These are phyloP conservation scores for Hippocampus abdominalis DNA, from an alignment of 2,113 vertebrate genomes.

Conservation along the genomic window DNA sequence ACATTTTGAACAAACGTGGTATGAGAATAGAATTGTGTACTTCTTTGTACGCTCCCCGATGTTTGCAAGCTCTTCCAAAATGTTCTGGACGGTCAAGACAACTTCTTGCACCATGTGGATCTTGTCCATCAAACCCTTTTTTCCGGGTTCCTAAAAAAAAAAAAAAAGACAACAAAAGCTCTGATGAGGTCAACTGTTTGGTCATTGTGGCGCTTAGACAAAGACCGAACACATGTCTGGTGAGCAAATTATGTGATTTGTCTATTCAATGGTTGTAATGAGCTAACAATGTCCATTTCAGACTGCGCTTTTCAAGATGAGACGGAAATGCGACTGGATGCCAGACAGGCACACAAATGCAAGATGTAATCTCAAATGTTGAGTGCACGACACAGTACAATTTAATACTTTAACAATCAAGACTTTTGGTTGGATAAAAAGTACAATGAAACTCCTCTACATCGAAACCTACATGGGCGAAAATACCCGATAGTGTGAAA, in stretches of 20 bases:
- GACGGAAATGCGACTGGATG: constrained; percentile 54
- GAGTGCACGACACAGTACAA: constrained; percentile 51
- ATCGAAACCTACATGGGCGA: too few relatives aligned
- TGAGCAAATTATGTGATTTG: constrained; percentile 67
- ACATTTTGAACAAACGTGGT: neutral
- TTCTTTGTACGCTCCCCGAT: constrained; percentile 94
- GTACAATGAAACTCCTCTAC: constrained; percentile 10
- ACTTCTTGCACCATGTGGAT: constrained; percentile 97
- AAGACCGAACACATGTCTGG: constrained; percentile 30
- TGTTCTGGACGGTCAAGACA: constrained; percentile 84
- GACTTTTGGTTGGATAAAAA: constrained; percentile 55
- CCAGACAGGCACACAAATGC: constrained; percentile 21
- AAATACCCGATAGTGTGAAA: too few relatives aligned
- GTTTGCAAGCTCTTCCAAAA: constrained; percentile 86
- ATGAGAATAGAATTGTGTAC: constrained; percentile 68
- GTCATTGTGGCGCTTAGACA: constrained; percentile 63
- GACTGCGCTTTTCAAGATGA: constrained; percentile 65
- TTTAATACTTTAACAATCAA: constrained; percentile 71
- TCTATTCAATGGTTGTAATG: constrained; percentile 74
- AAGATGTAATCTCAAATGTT: too few relatives aligned
- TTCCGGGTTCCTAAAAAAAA: constrained; percentile 81
- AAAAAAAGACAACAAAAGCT: constrained; percentile 33
- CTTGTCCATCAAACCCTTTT: constrained; percentile 91
- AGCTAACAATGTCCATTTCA: constrained; percentile 67
- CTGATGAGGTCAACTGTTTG: constrained; percentile 57